These are phyloP conservation scores for Cydia amplana DNA, from an alignment of 1,140 invertebrate species.

Conservation along the genomic window DNA sequence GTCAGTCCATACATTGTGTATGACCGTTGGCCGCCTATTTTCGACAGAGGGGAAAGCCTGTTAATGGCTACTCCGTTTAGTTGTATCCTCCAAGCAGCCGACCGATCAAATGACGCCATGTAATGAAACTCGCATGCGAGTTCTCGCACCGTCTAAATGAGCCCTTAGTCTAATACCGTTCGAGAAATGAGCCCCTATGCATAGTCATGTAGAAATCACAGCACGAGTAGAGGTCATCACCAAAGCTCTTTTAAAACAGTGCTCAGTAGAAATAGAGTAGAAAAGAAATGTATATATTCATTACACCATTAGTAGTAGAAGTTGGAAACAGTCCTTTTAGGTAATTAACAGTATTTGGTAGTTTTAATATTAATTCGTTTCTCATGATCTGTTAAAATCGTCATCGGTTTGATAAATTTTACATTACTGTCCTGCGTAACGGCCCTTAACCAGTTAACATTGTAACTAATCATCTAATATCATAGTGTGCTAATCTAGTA, in stretches of 20 bases:
- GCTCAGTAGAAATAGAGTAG: slow-evolving; percentile 11
- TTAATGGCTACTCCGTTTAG: no score
- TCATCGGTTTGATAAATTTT: neutral
- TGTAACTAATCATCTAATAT: slow-evolving; percentile 8
- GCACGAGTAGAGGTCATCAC: slow-evolving; percentile 19
- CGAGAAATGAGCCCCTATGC: no score
- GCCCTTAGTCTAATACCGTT: no score
- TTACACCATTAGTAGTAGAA: neutral
- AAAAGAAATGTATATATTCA: slow-evolving; percentile 11
- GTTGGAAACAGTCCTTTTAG: neutral
- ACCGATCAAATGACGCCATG: no score
- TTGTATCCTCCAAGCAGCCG: no score
- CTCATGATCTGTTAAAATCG: neutral
- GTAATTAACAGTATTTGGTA: neutral
- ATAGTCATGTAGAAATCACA: slow-evolving; percentile 4
- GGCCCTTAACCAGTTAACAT: neutral
- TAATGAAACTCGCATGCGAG: no score
- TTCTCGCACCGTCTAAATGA: no score
- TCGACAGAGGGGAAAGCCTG: no score
- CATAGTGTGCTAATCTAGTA: neutral
- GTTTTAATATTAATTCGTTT: neutral
- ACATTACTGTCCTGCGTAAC: neutral
- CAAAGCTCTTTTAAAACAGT: slow-evolving; percentile 27
- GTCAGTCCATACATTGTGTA: no score
- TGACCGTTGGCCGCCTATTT: no score